These are phyloP conservation scores for Lapara coniferarum DNA, from an alignment of 2,888 invertebrate species.

Conservation along the genomic window DNA sequence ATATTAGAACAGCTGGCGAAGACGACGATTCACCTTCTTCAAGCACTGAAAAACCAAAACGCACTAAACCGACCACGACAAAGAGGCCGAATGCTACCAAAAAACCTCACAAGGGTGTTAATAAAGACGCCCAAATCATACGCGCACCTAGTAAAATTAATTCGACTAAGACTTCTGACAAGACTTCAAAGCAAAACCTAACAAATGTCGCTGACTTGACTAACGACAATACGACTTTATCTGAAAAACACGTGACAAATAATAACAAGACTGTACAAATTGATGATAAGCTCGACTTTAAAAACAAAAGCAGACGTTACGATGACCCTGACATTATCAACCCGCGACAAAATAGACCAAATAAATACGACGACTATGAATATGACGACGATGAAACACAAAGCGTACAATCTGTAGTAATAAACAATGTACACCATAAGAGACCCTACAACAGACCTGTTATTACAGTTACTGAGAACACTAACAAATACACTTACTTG, in stretches of 20 bases:
- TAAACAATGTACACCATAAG: conserved; percentile 69
- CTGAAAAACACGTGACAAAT: conserved; percentile 47
- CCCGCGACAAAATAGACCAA: conserved; percentile 56
- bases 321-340: conserved; percentile 55
- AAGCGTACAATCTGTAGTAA: conserved; percentile 72
- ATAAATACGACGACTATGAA: conserved; percentile 60
- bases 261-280: conserved; percentile 60
- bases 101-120: conserved; percentile 42
- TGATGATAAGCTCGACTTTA: conserved; percentile 85
- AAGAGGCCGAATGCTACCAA: conserved; percentile 41
- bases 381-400: conserved; percentile 65
- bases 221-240: conserved; percentile 41
- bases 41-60: conserved; percentile 52
- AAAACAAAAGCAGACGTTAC: conserved; percentile 72
- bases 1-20: conserved; percentile 64
- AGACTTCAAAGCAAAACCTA: conserved; percentile 49
- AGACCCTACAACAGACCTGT: conserved; percentile 71
- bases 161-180: conserved; percentile 45
- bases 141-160: conserved; percentile 32
- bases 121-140: conserved; percentile 45
- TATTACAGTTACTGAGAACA: conserved; percentile 76
- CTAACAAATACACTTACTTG: conserved; percentile 78
- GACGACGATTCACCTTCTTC: conserved; percentile 50
- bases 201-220: conserved; percentile 46
- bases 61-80: conserved; percentile 46